Evolutionary conservation across 2,797 vertebrate species (phyloP), one percentile per base, ranked within the genome.

Genomic region (Kryptolebias ocellatus): DNA sequence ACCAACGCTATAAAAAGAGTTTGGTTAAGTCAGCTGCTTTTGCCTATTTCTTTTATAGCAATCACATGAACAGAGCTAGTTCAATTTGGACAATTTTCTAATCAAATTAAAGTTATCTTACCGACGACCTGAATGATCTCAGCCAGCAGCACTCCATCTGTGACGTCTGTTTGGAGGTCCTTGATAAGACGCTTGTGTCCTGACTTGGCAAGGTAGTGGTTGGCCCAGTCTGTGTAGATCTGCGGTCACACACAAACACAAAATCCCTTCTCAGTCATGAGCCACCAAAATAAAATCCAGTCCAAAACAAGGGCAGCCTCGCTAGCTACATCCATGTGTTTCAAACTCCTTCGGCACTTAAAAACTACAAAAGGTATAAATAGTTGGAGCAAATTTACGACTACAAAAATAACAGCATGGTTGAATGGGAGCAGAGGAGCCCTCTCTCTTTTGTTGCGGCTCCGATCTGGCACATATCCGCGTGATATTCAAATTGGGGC

Each of bases 151-250:
- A 99, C 98, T 3, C 98, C 98, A 39, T 99, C 98, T 0, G 95
- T 95, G 67, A 98, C 96, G 93, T 99, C 98, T 78, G 98, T 96
- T 90, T 99, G 97, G 45, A 98, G 94, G 87, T 98, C 97, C 89
- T 95, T 96, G 91, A 99, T 99, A 85, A 99, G 94, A 12, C 96
- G 96, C 89, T 96, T 97, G 90, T 98, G 95, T 83, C 98, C 98
- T 0, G 98, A 99, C 89, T 96, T 98, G 67, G 96, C 96, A 56
- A 99, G 93, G 78, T 99, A 99, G 83, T 99, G 97, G 90, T 99
- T 99, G 75, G 97, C 98, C 98, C 98, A 99, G 91, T 99, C 98
- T 0, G 97, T 99, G 87, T 99, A 99, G 93, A 99, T 99, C 98
- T 99, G 90, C 44, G 10, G 53, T 77, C 72, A 80, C 29, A 87